phyloP scores from a whole-genome alignment of 2,888 invertebrate species.

The Trypoxylon attenuatum region DNA sequence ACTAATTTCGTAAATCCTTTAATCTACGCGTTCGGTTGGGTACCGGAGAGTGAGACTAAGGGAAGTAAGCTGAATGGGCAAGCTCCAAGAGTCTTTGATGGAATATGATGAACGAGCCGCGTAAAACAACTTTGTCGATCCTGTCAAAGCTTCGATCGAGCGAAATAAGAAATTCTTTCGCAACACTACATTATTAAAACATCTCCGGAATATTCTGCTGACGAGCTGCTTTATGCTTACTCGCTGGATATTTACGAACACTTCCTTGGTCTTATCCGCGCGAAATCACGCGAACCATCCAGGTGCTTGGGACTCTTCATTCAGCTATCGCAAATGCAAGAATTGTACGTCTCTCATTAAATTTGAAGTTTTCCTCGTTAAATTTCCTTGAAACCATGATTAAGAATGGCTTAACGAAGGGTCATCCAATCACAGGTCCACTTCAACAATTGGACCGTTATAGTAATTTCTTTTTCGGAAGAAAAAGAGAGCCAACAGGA shows the following conservation, averaged over 20 bases:
- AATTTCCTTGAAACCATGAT: constrained; percentile 26
- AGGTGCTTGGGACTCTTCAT: not conserved
- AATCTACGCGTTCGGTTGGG: constrained; percentile 57
- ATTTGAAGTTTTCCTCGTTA: constrained; percentile 32
- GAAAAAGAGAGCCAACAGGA: not conserved
- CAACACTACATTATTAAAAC: constrained; percentile 37
- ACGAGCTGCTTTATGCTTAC: no score
- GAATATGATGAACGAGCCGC: constrained; percentile 68
- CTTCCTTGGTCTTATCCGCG: not conserved
- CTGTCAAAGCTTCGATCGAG: constrained; percentile 43
- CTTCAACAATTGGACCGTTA: constrained; percentile 35
- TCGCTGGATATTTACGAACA: no score
- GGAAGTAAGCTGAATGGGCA: constrained; percentile 48
- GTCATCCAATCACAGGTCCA: constrained; percentile 37
- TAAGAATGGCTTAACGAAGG: constrained; percentile 24
- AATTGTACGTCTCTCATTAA: constrained; percentile 35
- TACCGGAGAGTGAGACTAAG: constrained; percentile 44
- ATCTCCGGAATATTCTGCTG: no score
- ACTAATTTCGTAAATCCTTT: constrained; percentile 65
- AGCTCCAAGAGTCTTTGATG: constrained; percentile 61
- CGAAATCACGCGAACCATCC: not conserved
- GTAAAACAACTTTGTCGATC: constrained; percentile 57
- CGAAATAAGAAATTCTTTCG: constrained; percentile 23
- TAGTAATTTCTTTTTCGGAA: constrained; percentile 27
- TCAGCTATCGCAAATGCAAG: constrained; percentile 21